Evolutionary conservation across 2,797 vertebrate genomes (phyloP).

Genomic region (Tokudaia tokunoshimensis): DNA sequence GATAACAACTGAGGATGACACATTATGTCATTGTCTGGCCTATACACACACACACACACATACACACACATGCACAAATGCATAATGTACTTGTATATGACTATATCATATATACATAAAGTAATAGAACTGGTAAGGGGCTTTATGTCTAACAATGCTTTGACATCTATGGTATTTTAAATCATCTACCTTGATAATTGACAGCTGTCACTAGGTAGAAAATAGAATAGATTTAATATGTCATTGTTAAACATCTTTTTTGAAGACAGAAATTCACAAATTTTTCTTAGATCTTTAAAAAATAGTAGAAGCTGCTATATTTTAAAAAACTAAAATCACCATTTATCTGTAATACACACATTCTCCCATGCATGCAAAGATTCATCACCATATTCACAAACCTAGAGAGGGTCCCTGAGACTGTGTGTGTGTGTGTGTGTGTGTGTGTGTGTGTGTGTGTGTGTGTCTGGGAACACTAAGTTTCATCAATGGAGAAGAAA

Average conservation of each 20-base stretch:
- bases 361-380: background rate
- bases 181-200: background rate
- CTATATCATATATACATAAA: background rate
- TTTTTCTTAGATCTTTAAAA: background rate
- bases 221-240: background rate
- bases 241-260: background rate
- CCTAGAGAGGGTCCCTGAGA: background rate
- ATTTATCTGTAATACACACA: background rate
- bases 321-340: constrained; percentile 1
- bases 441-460: background rate
- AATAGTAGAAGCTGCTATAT: background rate
- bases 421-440: background rate
- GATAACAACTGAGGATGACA: background rate
- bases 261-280: constrained; percentile 1
- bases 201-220: background rate
- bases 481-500: background rate
- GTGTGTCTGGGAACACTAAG: background rate
- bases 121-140: background rate
- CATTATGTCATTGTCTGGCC: background rate
- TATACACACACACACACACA: background rate
- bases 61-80: no score
- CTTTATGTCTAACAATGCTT: background rate
- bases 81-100: background rate
- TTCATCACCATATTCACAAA: background rate
- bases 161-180: background rate